Conservation (phyloP, 2,888 invertebrate genomes). For the Linnaemya vulpina region DNA sequence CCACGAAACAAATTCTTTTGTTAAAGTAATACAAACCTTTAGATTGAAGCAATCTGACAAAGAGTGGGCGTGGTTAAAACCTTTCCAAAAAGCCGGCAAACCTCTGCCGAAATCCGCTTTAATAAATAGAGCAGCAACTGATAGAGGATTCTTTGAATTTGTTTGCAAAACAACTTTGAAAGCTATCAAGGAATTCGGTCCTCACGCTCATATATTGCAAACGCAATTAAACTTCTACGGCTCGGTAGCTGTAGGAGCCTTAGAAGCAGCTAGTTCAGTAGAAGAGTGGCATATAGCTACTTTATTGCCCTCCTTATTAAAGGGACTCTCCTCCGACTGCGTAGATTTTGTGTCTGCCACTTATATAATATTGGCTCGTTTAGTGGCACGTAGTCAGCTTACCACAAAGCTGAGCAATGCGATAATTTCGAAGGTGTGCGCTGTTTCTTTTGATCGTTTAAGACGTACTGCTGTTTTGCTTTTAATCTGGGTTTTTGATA, state of each 20-base stretch:
- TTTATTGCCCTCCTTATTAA: constrained; percentile 88
- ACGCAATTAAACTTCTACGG: constrained; percentile 92
- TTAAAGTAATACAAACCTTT: constrained; percentile 90
- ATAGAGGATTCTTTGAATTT: constrained; percentile 86
- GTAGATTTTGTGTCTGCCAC: constrained; percentile 89
- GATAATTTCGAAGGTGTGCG: constrained; percentile 85
- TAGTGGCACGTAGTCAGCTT: constrained; percentile 87
- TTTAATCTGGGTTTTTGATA: constrained; percentile 88
- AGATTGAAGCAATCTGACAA: constrained; percentile 86
- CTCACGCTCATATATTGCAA: constrained; percentile 85
- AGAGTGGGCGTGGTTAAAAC: constrained; percentile 90
- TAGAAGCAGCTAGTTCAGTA: constrained; percentile 85
- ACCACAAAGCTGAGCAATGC: constrained; percentile 85
- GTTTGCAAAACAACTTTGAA: constrained; percentile 85
- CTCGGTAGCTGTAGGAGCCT: constrained; percentile 88
- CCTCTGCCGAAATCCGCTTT: constrained; percentile 89
- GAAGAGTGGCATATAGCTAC: constrained; percentile 87
- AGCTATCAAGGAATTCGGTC: constrained; percentile 85
- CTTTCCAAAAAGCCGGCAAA: constrained; percentile 89
- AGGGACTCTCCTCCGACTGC: constrained; percentile 87
- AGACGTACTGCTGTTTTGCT: constrained; percentile 86
- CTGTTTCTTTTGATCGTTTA: constrained; percentile 84
- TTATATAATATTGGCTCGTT: constrained; percentile 89
- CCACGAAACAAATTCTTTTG: constrained; percentile 95
- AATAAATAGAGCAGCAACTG: constrained; percentile 88